phyloP scores from a whole-genome alignment of 2,797 vertebrate genomes.

The Vespertilio murinus region DNA sequence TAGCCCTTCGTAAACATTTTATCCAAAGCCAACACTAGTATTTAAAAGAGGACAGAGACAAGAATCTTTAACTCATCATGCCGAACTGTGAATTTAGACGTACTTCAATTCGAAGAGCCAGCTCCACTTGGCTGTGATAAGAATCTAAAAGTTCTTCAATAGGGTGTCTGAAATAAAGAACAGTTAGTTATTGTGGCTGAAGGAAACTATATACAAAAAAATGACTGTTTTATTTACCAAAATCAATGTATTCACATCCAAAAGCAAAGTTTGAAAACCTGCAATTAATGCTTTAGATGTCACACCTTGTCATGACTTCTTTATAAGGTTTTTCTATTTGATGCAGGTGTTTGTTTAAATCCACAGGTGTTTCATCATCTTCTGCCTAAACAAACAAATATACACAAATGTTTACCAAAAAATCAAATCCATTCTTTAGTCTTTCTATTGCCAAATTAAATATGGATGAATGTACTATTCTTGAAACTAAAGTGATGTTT shows the following conservation, averaged over 20 bases:
- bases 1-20: conserved; percentile 22
- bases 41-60: conserved; percentile 24
- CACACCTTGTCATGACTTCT: conserved; percentile 93
- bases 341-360: conserved; percentile 91
- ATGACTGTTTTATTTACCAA: conserved; percentile 27
- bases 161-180: conserved; percentile 88
- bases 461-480: conserved; percentile 29
- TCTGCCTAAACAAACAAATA: conserved; percentile 86
- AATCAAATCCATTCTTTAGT: conserved; percentile 18
- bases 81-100: conserved; percentile 59
- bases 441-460: conserved; percentile 50
- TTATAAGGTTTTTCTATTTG: conserved; percentile 94
- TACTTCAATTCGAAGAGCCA: conserved; percentile 93
- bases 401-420: conserved; percentile 53
- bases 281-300: conserved; percentile 50
- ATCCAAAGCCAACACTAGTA: conserved; percentile 40
- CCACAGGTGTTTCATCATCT: conserved; percentile 90
- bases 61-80: conserved; percentile 36
- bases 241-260: conserved; percentile 46
- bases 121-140: conserved; percentile 91
- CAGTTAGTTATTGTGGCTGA: conserved; percentile 26
- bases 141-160: conserved; percentile 91
- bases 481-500: conserved; percentile 50
- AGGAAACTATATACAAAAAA: background rate
- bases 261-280: conserved; percentile 56